Conservation (phyloP, 2,113 vertebrate genomes). For the Gadus chalcogrammus region DNA sequence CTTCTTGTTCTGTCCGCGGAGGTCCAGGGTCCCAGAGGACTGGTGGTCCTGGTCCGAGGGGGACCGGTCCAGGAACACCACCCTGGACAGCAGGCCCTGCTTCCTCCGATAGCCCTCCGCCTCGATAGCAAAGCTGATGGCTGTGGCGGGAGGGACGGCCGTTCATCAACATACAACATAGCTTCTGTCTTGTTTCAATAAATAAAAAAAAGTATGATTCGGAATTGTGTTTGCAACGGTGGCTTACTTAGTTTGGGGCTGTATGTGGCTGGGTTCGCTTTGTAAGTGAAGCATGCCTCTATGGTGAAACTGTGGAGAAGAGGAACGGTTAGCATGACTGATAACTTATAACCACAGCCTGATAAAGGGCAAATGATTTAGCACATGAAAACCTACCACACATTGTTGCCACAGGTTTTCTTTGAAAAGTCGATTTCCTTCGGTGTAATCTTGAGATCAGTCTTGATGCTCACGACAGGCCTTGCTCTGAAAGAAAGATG, state of each 20-base stretch:
- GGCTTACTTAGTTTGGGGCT: conserved; percentile 85
- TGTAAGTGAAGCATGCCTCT: conserved; percentile 85
- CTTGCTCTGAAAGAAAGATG: conserved; percentile 76
- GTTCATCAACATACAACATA: background rate
- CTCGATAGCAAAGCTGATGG: conserved; percentile 78
- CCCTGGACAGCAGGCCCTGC: conserved; percentile 77
- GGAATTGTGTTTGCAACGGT: background rate
- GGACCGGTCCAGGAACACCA: conserved; percentile 72
- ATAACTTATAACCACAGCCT: too few species aligned
- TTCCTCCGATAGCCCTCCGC: conserved; percentile 81
- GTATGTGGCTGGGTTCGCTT: conserved; percentile 78
- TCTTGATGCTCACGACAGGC: conserved; percentile 84
- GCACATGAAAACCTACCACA: conserved; percentile 76
- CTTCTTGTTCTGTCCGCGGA: conserved; percentile 76
- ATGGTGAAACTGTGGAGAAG: conserved; percentile 79
- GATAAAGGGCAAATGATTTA: background rate
- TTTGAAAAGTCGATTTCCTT: conserved; percentile 70
- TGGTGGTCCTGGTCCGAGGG: conserved; percentile 68
- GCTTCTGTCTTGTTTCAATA: background rate
- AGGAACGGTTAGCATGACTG: conserved; percentile 4
- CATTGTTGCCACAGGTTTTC: conserved; percentile 73
- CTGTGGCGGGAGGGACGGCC: conserved; percentile 55
- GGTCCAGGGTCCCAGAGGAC: conserved; percentile 72
- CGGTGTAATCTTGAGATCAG: conserved; percentile 78
- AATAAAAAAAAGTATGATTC: background rate